phyloP scores from a whole-genome alignment of 2,797 vertebrate species.

The Sebastes taczanowskii region DNA sequence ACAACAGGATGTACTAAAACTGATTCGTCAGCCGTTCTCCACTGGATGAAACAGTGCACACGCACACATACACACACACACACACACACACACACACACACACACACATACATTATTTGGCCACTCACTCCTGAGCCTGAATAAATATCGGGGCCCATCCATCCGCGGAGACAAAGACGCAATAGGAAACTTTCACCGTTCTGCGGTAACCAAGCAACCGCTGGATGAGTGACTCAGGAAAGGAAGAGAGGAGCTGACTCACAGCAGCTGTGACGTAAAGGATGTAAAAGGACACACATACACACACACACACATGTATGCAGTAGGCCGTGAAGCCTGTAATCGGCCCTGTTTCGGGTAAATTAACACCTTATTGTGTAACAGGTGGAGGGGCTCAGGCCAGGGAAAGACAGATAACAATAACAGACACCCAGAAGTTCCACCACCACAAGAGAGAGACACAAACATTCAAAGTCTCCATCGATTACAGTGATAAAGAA shows the following conservation, averaged over 20 bases:
- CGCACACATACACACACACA: conserved; percentile 45
- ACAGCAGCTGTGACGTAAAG: conserved; percentile 80
- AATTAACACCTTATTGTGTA: conserved; percentile 84
- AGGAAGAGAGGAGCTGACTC: conserved; percentile 82
- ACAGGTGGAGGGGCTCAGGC: conserved; percentile 82
- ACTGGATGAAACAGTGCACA: conserved; percentile 20
- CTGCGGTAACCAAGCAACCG: conserved; percentile 83
- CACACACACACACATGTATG: conserved; percentile 28
- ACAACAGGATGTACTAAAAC: conserved; percentile 71
- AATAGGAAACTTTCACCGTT: conserved; percentile 83
- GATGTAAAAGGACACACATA: conserved; percentile 59
- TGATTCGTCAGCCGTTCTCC: conserved; percentile 60
- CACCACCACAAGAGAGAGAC: not conserved
- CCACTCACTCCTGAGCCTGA: conserved; percentile 77
- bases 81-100: conserved; percentile 37
- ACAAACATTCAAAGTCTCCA: not conserved
- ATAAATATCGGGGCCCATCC: conserved; percentile 82
- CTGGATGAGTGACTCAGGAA: conserved; percentile 82
- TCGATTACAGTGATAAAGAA: not conserved
- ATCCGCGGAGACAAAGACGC: conserved; percentile 78
- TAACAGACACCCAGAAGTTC: conserved; percentile 46
- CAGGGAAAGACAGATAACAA: conserved; percentile 72
- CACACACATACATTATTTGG: conserved; percentile 68
- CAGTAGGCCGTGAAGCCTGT: conserved; percentile 76
- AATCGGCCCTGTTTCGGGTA: conserved; percentile 83